phyloP scores from a whole-genome alignment of 2,113 vertebrate genomes.

The Bubo scandiacus region DNA sequence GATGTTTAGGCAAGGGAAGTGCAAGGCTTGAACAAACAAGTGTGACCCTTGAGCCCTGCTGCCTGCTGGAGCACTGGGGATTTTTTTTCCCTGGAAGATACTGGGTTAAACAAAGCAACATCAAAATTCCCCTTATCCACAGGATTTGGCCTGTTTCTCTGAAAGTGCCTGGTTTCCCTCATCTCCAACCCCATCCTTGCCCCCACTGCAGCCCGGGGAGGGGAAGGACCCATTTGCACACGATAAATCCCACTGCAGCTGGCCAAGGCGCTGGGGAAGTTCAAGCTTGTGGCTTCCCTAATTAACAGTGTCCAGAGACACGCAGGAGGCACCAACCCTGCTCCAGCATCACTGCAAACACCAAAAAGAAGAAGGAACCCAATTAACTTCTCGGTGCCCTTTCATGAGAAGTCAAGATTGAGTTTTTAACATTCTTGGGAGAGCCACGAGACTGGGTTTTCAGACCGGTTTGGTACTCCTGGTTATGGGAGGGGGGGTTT shows the following conservation, averaged over 20 bases:
- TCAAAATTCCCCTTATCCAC: not conserved
- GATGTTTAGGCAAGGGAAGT: not conserved
- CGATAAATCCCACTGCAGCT: not conserved
- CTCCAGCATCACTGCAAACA: accelerated
- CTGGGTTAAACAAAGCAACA: not conserved
- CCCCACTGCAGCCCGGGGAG: not conserved
- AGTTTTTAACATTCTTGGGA: not conserved
- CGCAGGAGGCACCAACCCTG: accelerated
- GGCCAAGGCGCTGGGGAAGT: not conserved
- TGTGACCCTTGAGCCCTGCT: not conserved
- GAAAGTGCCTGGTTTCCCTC: not conserved
- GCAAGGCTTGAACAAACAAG: not conserved
- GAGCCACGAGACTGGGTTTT: not conserved
- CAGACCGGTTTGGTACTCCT: not conserved
- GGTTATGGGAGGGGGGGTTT: not conserved
- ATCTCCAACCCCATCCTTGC: accelerated
- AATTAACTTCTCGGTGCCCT: not conserved
- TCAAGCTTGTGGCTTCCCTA: not conserved
- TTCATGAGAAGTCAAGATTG: not conserved
- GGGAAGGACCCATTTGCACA: not conserved
- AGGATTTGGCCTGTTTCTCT: not conserved
- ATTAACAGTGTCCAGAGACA: not conserved
- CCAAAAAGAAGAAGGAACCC: not conserved
- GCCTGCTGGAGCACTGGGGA: not conserved
- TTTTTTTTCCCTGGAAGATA: not conserved